Percentiles rank a stretch among this genome's conserved stretches.
Evolutionary conservation across 2,797 vertebrate species (phyloP).

Genomic region (Dromococcyx pavoninus): DNA sequence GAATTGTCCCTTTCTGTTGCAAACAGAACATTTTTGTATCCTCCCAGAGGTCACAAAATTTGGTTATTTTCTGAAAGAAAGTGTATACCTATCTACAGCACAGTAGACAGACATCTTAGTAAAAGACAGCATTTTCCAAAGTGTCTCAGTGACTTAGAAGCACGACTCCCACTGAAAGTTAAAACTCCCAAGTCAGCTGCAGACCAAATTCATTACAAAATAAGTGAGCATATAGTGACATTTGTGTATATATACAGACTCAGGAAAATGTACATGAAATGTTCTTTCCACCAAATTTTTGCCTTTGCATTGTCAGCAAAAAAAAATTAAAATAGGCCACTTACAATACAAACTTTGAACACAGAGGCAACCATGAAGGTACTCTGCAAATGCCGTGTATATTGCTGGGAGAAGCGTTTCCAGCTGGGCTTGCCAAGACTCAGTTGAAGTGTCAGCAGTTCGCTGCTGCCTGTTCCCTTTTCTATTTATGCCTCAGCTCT

Average conservation of each 20-base stretch:
- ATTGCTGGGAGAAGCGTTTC: constrained; percentile 38
- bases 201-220: not conserved
- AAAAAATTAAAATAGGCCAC: not conserved
- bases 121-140: not conserved
- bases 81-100: not conserved
- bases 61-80: not conserved
- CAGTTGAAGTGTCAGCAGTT: constrained; percentile 30
- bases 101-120: fast-evolving
- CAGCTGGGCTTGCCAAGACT: constrained; percentile 33
- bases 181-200: not conserved
- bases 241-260: not conserved
- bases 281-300: not conserved
- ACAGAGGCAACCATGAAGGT: not conserved
- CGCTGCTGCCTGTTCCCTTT: constrained; percentile 42
- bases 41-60: not conserved
- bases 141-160: not conserved
- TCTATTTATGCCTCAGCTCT: constrained; percentile 54
- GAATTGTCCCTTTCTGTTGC: not conserved
- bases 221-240: not conserved
- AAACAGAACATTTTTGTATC: not conserved
- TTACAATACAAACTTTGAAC: not conserved
- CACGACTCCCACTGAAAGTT: not conserved
- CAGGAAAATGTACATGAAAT: not conserved
- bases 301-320: not conserved
- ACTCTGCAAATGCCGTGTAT: not conserved